phyloP scores from a whole-genome alignment of 2,888 invertebrate species.

The Acronicta aceris region DNA sequence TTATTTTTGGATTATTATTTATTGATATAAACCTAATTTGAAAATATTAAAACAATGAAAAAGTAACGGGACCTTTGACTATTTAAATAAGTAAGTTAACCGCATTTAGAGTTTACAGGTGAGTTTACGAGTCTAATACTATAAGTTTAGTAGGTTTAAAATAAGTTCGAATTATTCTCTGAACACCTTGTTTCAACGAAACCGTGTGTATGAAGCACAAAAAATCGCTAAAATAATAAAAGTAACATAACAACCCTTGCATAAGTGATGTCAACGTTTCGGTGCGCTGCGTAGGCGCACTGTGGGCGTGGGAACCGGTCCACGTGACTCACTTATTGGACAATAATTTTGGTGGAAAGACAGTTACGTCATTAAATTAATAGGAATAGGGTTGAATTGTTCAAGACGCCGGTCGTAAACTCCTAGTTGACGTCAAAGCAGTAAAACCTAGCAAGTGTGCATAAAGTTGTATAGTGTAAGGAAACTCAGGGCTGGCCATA shows the following conservation, averaged over 20 bases:
- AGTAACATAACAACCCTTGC: constrained; percentile 58
- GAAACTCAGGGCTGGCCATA: background rate
- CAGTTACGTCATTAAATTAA: constrained; percentile 63
- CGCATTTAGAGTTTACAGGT: too few species aligned
- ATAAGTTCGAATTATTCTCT: background rate
- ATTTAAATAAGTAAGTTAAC: background rate
- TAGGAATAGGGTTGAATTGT: constrained; percentile 47
- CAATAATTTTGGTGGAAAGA: constrained; percentile 68
- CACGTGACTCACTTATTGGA: constrained; percentile 74
- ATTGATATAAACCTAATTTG: too few species aligned
- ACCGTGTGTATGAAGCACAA: background rate
- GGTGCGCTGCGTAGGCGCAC: constrained; percentile 70
- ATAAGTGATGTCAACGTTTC: constrained; percentile 65
- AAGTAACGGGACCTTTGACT: background rate
- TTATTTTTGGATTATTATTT: too few species aligned
- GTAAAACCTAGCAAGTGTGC: constrained; percentile 19
- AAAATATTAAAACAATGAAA: background rate
- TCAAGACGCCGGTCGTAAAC: constrained; percentile 11
- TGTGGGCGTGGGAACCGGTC: constrained; percentile 82
- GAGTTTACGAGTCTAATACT: background rate
- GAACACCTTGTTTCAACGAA: too few species aligned
- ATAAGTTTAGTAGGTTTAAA: too few species aligned
- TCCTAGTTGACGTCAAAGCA: constrained; percentile 4
- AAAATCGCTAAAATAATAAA: constrained; percentile 24
- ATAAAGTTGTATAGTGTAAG: constrained; percentile 1